Base-by-base conservation (phyloP, 2,797 vertebrate species). In the Holocentrus rufus region DNA sequence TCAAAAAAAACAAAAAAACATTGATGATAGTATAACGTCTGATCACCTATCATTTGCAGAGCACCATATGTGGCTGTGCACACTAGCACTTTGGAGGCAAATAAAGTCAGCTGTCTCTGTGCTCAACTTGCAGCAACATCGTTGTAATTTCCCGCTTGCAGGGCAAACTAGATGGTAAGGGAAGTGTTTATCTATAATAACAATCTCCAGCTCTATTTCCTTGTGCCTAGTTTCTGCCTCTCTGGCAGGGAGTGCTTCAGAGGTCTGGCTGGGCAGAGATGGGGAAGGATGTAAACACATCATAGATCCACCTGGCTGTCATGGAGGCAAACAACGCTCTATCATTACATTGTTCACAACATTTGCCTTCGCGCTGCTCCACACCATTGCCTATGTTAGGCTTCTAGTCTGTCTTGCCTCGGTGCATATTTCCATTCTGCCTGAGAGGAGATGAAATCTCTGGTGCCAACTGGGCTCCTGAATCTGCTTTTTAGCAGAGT, bases 151-250 rank as follows among this genome's bases (percentile, higher is more conserved):
- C 80, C 87, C 57, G 68, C 82, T 84, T 23, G 67, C 81, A 71
- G 81, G 68, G 79, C 72, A 79, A 84, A 85, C 65, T 80, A 73
- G 81, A 88, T 80, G 11, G 59, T 72, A 70, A 77, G 76, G 46
- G 73, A 87, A 85, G 89, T 82, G 82, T 89, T 91, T 90, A 93
- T 93, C 93, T 93, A 89, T 92, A 92, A 93, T 92, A 92, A 90
- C 85, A 85, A 94, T 93, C 92, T 90, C 62, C 25, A 86, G 85
- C 84, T 89, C 83, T 73, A 83, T 90, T 89, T 86, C 83, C 66
- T 30, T 20, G 5, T 72, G 77, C 76, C 52, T 47, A 13, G 62
- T 62, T 62, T 79, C 56, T 74, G 80, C 66, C 71, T 74, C 63
- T 72, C 53, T 76, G 80, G 62, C 83, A 77, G 56, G 30, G 62